Base-by-base conservation (phyloP, 2,888 invertebrate genomes). In the Cyrtodaria siliqua region DNA sequence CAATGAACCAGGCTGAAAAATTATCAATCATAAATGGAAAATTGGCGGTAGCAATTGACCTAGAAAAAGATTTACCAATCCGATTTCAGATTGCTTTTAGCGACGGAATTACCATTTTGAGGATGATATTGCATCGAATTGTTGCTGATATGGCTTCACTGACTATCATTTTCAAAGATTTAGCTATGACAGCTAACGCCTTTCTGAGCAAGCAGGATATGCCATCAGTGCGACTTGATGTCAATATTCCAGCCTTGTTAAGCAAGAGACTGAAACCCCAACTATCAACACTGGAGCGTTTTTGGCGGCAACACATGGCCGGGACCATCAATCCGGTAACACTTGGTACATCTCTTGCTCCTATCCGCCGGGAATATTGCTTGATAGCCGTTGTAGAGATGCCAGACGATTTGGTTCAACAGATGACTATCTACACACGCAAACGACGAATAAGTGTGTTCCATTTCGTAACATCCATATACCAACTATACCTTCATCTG, bases 381-480 rank as follows among this genome's bases (percentile, higher is more conserved):
- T 16, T 26, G 24, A 20, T 1, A 3, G 2, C 1, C 8, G 9
- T 20, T 6, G 16, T 38, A 52, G 40, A 50, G 4, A 24, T 62
- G 29, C 62, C 62, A 23, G 6, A 62, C 14, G 38, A 23, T 4
- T 16, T 23, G 14, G 38, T 52, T 50, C 2, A 1, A 16, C 24
- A 24, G 6, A 52, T 62, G 3, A 50, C 6, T n/a, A 33, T 38
- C 6, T 62, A 38, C 24, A 24, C 20, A 8, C 14, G 23, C 8
- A 50, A 23, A 24, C 6, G 27, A 1, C 29, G 50, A 50, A 62
- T 52, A 14, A 52, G 26, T 9, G 18, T 62, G 26, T 62, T 50
- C 29, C 38, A 50, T 24, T 62, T 62, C 26, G 8, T 62, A 12
- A 50, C 50, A 38, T 62, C 62, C 6, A 14, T 62, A 14, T 62